A percentile compares a stretch with the other conserved stretches of the same genome.
Conservation (phyloP, 2,113 vertebrate species). For the Misgurnus mizolepis region DNA sequence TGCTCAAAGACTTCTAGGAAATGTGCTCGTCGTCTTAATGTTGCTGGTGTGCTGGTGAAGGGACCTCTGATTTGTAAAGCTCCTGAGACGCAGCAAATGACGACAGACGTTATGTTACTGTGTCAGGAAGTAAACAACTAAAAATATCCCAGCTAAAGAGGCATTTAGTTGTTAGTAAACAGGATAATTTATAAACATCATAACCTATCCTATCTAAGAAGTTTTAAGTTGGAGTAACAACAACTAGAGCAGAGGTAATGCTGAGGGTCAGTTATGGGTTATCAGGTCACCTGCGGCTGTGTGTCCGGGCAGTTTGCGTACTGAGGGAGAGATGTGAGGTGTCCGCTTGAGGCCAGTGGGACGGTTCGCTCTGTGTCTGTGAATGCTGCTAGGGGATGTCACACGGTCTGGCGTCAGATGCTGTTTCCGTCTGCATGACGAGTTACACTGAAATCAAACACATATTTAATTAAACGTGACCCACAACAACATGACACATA, state of each 20-base stretch:
- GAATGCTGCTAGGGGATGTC: constrained; percentile 78
- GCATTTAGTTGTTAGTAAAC: no score
- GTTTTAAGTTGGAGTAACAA: no score
- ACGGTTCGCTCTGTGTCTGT: constrained; percentile 52
- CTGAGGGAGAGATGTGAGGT: constrained; percentile 79
- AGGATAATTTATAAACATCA: neutral
- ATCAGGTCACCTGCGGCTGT: constrained; percentile 75
- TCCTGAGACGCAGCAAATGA: constrained; percentile 53
- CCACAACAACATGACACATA: neutral
- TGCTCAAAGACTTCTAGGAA: constrained; percentile 87
- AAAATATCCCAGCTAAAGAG: no score
- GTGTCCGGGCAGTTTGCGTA: constrained; percentile 82
- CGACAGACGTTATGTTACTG: constrained; percentile 49
- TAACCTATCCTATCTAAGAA: neutral
- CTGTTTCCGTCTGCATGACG: constrained; percentile 93
- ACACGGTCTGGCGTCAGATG: constrained; percentile 83
- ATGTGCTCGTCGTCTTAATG: constrained; percentile 86
- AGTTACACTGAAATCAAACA: constrained; percentile 79
- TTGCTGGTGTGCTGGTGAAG: constrained; percentile 59
- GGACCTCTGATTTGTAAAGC: constrained; percentile 63
- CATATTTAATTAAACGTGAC: neutral
- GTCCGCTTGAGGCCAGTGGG: neutral
- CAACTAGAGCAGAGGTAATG: no score
- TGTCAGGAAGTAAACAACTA: no score
- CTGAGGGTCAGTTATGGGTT: no score